Evolutionary conservation across 2,797 vertebrate species (phyloP), one percentile per base, ranked within the genome.

Genomic region (Megalops cyprinoides): DNA sequence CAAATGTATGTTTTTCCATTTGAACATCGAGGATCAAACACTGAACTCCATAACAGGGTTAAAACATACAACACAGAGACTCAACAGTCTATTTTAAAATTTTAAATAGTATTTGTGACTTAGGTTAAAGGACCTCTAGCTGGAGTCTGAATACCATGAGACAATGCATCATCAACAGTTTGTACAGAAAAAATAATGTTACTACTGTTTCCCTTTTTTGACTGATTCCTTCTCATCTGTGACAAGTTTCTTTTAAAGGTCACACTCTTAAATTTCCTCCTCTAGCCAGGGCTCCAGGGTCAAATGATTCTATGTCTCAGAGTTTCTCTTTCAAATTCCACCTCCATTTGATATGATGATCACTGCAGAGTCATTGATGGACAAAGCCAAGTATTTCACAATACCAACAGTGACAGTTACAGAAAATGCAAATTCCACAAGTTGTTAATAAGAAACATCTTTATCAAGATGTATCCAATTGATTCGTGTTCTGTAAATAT

Each of bases 21-120:
- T 25, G 53, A 51, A 67, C 31, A 62, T 28, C 42, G 76, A 77
- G 74, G 6, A 51, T 51, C 79, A 76, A 85, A 88, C 83, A 83
- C 86, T 88, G 84, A 87, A 86, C 76, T 79, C 84, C 60, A 81
- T 48, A 23, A 85, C 83, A 81, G 87, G 81, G 81, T 88, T 88
- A 83, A 78, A n/a, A 85, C 83, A 89, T 86, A 81, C 83, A 83
- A 73, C 53, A 58, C 78, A 86, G 88, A 88, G 87, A 90, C 90
- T 88, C 87, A 81, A 84, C 82, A 80, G 86, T 84, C 87, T 90
- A 71, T 75, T 87, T 84, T 89, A 84, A 80, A 79, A 81, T 87
- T 87, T 79, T 79, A 73, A 23, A 56, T 77, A 23, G 9, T 82
- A 90, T 90, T 88, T 88, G 88, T 87, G 80, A 84, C n/a, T n/a